A percentile compares a stretch with the other conserved stretches of the same genome.
Evolutionary conservation across 2,888 invertebrate genomes (phyloP).

Genomic region (Aporophyla nigra): DNA sequence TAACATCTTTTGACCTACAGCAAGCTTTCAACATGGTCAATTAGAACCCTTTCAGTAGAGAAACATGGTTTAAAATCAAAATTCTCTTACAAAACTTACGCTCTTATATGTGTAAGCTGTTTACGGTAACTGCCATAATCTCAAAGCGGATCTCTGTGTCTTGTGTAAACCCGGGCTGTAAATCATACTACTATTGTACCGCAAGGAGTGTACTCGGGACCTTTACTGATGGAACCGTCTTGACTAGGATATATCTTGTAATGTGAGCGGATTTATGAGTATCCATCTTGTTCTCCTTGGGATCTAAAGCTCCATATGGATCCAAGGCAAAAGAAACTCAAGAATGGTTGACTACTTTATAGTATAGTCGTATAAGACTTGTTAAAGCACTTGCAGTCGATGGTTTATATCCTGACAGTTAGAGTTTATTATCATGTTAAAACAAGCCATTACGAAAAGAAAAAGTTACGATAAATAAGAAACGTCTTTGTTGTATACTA

Average conservation of each 20-base stretch:
- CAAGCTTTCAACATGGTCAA: conserved; percentile 41
- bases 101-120: conserved; percentile 42
- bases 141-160: conserved; percentile 76
- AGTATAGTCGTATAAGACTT: not conserved
- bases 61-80: conserved; percentile 69
- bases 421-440: conserved; percentile 14
- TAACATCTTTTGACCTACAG: conserved; percentile 65
- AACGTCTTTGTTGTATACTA: not conserved
- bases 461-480: not conserved
- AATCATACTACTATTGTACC: conserved; percentile 80
- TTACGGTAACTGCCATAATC: conserved; percentile 74
- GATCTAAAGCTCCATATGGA: conserved; percentile 3
- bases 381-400: not conserved
- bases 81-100: conserved; percentile 56
- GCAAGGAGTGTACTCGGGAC: conserved; percentile 73
- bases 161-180: conserved; percentile 62
- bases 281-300: conserved; percentile 21
- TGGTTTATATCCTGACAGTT: conserved; percentile 4
- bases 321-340: conserved; percentile 20
- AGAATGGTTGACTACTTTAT: not conserved
- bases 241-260: conserved; percentile 68
- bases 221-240: conserved; percentile 67
- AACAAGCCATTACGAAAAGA: conserved; percentile 7
- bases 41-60: conserved; percentile 49
- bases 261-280: conserved; percentile 55